These are phyloP conservation scores for Megaustenia siamemsis DNA, from an alignment of 2,888 invertebrate species.

Conservation along the genomic window DNA sequence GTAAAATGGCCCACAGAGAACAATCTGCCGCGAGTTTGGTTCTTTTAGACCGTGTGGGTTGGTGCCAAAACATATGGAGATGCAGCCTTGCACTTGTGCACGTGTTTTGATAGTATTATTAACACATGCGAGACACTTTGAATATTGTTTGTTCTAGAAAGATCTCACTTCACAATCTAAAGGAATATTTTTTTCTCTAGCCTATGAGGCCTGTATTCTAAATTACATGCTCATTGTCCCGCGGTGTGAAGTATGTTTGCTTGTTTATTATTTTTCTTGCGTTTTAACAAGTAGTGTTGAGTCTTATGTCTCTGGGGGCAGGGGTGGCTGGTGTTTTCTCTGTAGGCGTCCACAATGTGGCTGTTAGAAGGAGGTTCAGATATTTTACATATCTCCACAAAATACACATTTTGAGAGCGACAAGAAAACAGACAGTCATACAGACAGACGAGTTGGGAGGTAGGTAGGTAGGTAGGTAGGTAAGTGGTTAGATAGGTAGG, in stretches of 20 bases:
- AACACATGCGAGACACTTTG: constrained; percentile 41
- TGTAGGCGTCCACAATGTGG: background rate
- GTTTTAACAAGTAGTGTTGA: background rate
- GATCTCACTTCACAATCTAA: constrained; percentile 9
- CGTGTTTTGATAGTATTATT: constrained; percentile 49
- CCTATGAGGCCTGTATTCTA: background rate
- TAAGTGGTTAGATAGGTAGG: too few relatives aligned
- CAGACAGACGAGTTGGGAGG: too few relatives aligned
- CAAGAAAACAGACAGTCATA: too few relatives aligned
- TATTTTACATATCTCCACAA: too few relatives aligned
- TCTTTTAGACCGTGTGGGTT: constrained; percentile 23
- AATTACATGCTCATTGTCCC: background rate
- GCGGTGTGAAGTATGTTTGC: background rate
- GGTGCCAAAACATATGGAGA: constrained; percentile 36
- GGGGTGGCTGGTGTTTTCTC: background rate
- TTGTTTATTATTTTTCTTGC: constrained; percentile 24
- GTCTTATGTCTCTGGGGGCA: background rate
- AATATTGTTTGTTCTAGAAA: constrained; percentile 37
- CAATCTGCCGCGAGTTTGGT: constrained; percentile 38
- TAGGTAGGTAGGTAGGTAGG: too few relatives aligned
- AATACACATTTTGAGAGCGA: too few relatives aligned
- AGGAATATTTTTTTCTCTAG: background rate
- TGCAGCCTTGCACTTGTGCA: constrained; percentile 48
- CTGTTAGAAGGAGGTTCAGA: too few relatives aligned
- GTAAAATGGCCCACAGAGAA: constrained; percentile 40